Base-by-base conservation (phyloP, 2,888 invertebrate species). In the Adelphocoris suturalis region DNA sequence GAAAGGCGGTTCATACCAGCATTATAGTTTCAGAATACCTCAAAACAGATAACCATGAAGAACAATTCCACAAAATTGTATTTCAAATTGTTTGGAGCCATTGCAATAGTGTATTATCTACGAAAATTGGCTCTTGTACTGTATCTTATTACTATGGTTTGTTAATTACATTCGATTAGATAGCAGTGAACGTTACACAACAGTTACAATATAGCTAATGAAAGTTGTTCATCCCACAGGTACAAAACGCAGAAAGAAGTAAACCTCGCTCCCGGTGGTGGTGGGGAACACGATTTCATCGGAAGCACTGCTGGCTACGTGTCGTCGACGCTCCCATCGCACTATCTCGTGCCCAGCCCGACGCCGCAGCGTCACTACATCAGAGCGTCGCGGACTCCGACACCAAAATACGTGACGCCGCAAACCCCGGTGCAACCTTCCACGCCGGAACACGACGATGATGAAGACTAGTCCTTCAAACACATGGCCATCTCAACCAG, bases 191-290 rank as follows among this genome's bases (percentile, higher is more conserved):
- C 7, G 37, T 37, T 7, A 37, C 37, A 37, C 37, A 37, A 37
- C 37, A 37, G 37, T 7, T 37, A 7, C 37, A n/a, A n/a, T n/a
- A n/a, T n/a, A n/a, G n/a, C 37, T 4, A 37, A 37, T 37, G 52
- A 52, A 7, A 14, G 11, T 11, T 16, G 28, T 80, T 80, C 5
- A 23, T 55, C 7, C 16, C 19, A 7, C 90, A 91, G 91, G 90
- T 91, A 92, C 86, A 92, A 92, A 90, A 92, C 91, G 5, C 91
- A 91, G 85, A 91, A 91, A 82, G 91, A 91, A 88, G 82, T 91
- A 0, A 89, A 89, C 19, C 90, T 90, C 52, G 91, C 91, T 7
- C 80, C 80, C n/a, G 55, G 88, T 3, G 37, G 80, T 9, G 80
- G 80, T 0, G 19, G 48, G 14, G 82, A 52, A 13, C 82, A 89